These are phyloP conservation scores for Lagorchestes hirsutus DNA, from an alignment of 2,797 vertebrate genomes.

Conservation along the genomic window DNA sequence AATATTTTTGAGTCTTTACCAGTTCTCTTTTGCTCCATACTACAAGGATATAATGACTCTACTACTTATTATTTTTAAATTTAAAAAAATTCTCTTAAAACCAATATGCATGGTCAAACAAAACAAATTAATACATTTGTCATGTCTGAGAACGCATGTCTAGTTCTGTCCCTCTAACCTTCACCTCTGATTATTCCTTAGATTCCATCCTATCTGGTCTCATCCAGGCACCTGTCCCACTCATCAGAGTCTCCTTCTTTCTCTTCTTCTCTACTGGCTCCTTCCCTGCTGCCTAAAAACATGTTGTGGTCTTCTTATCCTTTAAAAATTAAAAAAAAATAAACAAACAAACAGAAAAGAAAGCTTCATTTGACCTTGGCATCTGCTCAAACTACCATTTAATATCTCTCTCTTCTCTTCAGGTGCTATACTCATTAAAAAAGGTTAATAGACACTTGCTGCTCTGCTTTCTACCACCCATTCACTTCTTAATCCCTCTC, in stretches of 20 bases:
- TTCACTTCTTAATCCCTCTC: not conserved
- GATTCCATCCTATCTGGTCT: not conserved
- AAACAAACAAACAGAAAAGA: not conserved
- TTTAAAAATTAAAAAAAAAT: not conserved
- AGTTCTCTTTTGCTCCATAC: not conserved
- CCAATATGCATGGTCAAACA: not conserved
- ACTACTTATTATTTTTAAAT: not conserved
- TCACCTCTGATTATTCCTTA: not conserved
- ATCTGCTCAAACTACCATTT: not conserved
- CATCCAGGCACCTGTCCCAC: not conserved
- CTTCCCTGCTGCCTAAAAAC: not conserved
- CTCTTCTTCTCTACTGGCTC: not conserved
- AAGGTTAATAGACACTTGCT: not conserved
- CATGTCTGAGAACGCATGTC: not conserved
- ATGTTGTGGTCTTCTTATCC: not conserved
- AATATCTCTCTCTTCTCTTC: not conserved
- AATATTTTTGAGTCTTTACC: not conserved
- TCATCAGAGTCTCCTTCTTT: not conserved
- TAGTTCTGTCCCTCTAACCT: not conserved
- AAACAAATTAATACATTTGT: not conserved
- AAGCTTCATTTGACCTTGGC: not conserved
- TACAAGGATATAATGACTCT: not conserved
- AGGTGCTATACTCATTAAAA: not conserved
- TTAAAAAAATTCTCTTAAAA: not conserved
- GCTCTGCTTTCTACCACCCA: not conserved